phyloP scores from a whole-genome alignment of 2,797 vertebrate genomes.

The Anguilla anguilla region DNA sequence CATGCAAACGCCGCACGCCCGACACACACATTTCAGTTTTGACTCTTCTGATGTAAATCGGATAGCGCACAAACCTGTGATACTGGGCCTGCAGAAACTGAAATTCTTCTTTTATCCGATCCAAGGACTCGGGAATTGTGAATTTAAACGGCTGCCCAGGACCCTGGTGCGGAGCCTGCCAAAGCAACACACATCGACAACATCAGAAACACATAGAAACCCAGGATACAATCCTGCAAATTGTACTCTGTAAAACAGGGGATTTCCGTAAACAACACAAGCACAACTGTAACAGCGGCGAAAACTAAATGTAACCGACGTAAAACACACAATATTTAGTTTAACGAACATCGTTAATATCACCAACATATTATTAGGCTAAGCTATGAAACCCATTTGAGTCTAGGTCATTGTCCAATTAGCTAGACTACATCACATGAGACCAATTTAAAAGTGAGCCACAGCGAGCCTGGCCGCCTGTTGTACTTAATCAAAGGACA shows the following conservation, averaged over 20 bases:
- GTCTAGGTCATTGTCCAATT: constrained; percentile 10
- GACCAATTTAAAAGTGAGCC: not conserved
- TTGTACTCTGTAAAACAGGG: not conserved
- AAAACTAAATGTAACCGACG: not conserved
- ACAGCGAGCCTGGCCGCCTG: not conserved
- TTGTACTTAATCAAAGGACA: constrained; percentile 26
- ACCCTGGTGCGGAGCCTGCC: constrained; percentile 88
- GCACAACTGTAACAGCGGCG: not conserved
- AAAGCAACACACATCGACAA: constrained; percentile 22
- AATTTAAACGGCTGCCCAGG: constrained; percentile 95
- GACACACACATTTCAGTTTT: not conserved
- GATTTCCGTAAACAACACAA: not conserved
- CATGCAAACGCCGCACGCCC: not conserved
- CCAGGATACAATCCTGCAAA: not conserved
- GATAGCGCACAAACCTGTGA: constrained; percentile 75
- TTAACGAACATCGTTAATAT: not conserved
- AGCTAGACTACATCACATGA: constrained; percentile 12
- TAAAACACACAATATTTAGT: not conserved
- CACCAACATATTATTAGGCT: not conserved
- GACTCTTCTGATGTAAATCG: constrained; percentile 19
- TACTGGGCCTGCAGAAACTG: constrained; percentile 95
- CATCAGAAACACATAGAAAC: constrained; percentile 1
- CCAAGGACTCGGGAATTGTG: constrained; percentile 92
- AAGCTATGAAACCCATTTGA: constrained; percentile 5
- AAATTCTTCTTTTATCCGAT: constrained; percentile 95